Base-by-base conservation (phyloP, 2,113 vertebrate species). In the Pionites leucogaster region DNA sequence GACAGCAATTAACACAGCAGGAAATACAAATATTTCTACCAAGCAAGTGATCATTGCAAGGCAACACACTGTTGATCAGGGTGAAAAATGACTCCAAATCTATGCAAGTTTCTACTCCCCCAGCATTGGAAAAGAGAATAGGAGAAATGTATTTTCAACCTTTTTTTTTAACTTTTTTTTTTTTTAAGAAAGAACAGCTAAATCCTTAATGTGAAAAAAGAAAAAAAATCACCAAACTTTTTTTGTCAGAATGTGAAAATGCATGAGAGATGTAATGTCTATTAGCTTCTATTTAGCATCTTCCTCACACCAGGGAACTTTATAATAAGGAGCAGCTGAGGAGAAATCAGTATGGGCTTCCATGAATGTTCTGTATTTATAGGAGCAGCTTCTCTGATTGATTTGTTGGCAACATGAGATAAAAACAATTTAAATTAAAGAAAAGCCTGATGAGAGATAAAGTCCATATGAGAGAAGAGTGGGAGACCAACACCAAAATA, bases 281-380 rank as follows among this genome's bases (percentile, higher is more conserved):
- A 91, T 93, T 97, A 97, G 83, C 60, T 92, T 96, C 92, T 96
- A 92, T 92, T 97, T 97, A 96, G 90, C 1, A 0, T 94, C 81
- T 83, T 90, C 79, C 71, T 96, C 96, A 96, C 95, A 95, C 90
- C 82, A 90, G 96, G 96, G 92, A 96, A 93, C 90, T 91, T 97
- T 97, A 95, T 97, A 97, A 97, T 95, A 97, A 97, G 96, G 86
- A 94, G 84, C 65, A 96, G 83, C 77, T 80, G 88, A 88, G 92
- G 25, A 96, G 79, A 94, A 96, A 96, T 97, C 96, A 94, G 79
- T 97, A 88, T 17, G 77, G 83, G 95, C 83, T 57, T 89, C 68
- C 52, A 71, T 76, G 47, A 92, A 97, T 92, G 82, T 83, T 92
- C 92, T 82, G 69, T 88, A 96, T 96, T 97, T 93, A 95, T 76